These are phyloP conservation scores for Diaphora mendica DNA, from an alignment of 2,888 invertebrate genomes.

Conservation along the genomic window DNA sequence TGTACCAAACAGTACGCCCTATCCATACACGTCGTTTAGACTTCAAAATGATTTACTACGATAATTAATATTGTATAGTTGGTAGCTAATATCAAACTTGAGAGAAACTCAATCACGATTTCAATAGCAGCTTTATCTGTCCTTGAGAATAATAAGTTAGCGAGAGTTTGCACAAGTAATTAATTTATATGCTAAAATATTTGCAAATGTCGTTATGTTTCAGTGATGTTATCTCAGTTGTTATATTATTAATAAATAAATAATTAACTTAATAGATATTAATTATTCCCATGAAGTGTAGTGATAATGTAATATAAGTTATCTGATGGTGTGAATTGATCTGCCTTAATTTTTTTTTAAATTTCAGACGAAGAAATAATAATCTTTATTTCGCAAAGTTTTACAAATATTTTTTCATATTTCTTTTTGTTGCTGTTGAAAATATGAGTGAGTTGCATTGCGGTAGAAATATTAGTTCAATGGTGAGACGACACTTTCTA, in stretches of 20 bases:
- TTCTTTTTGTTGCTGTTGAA: no score
- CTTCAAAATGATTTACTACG: neutral
- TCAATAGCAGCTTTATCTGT: conserved; percentile 10
- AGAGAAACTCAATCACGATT: conserved; percentile 5
- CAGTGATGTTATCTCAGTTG: neutral
- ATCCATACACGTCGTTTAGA: neutral
- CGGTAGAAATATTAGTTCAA: no score
- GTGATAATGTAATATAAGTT: neutral
- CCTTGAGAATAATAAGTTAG: conserved; percentile 9
- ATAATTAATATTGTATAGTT: conserved; percentile 3
- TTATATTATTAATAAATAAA: conserved; percentile 2
- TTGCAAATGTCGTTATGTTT: neutral
- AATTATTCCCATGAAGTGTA: neutral
- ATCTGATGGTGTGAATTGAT: neutral
- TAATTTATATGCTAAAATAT: conserved; percentile 1
- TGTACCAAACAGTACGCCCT: neutral
- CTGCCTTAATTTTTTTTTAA: no score
- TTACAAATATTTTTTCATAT: no score
- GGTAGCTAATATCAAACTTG: conserved; percentile 5
- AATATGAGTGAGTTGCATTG: no score
- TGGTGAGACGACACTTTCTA: no score
- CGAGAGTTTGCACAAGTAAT: conserved; percentile 1
- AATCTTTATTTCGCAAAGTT: no score
- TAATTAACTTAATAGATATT: neutral
- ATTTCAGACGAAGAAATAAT: no score